Conservation (phyloP, 2,888 invertebrate genomes). For the Aporophyla lueneburgensis region DNA sequence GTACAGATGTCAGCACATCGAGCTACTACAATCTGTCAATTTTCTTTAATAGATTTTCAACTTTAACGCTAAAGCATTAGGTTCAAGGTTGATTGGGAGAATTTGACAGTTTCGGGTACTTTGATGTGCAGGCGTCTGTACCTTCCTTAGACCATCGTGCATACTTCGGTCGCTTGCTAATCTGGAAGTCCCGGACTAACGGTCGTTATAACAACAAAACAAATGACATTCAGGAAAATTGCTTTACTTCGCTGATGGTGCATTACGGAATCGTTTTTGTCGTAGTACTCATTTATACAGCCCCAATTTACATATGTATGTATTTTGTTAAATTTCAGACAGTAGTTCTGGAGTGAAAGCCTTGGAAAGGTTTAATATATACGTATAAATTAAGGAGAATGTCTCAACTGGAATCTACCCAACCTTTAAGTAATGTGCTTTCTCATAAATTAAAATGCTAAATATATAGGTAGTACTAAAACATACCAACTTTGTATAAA, state of each 20-base stretch:
- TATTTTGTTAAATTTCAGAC: not conserved
- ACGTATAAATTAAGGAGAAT: not conserved
- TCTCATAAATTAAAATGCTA: not conserved
- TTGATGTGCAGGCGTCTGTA: no score
- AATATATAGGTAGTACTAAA: not conserved
- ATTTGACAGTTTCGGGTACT: no score
- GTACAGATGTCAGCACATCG: no score
- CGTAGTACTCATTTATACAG: not conserved
- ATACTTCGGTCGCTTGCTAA: not conserved
- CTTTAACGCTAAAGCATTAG: no score
- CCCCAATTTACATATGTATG: not conserved
- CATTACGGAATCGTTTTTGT: conserved; percentile 8
- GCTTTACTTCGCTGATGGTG: not conserved
- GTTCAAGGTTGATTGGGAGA: no score
- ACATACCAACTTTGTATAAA: not conserved
- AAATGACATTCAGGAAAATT: conserved; percentile 4
- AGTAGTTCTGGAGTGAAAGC: not conserved
- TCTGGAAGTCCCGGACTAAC: not conserved
- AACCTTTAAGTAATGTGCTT: not conserved
- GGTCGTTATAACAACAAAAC: conserved; percentile 3
- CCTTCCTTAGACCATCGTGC: not conserved
- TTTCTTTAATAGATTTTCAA: no score
- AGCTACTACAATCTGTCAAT: no score
- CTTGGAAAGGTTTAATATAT: no score
- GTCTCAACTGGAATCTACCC: not conserved